A percentile compares a stretch with the other conserved stretches of the same genome.
phyloP scores from a whole-genome alignment of 1,140 invertebrate species.

The Agrilus planipennis region DNA sequence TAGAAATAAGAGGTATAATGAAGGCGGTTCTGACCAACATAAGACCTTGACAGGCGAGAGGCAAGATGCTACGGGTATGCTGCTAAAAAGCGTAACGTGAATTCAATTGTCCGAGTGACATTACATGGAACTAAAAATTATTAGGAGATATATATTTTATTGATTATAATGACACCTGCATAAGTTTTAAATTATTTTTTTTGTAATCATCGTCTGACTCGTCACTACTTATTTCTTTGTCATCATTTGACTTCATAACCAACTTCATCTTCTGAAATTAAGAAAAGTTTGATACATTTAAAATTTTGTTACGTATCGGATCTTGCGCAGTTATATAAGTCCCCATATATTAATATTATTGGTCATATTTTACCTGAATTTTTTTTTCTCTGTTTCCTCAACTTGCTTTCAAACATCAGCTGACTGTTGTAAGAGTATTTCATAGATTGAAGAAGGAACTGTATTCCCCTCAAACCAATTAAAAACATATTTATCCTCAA shows the following conservation, averaged over 20 bases:
- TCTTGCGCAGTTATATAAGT: constrained; percentile 11
- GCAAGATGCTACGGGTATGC: constrained; percentile 7
- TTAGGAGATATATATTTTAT: constrained; percentile 1
- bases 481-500: constrained; percentile 16
- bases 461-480: constrained; percentile 21
- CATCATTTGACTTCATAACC: constrained; percentile 10
- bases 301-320: constrained; percentile 9
- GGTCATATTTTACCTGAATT: constrained; percentile 11
- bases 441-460: constrained; percentile 12
- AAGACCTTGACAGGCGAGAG: constrained; percentile 10
- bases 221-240: constrained; percentile 8
- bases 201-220: constrained; percentile 4
- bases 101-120: not conserved
- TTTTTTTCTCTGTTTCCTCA: constrained; percentile 11
- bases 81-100: constrained; percentile 3
- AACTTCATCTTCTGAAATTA: constrained; percentile 10
- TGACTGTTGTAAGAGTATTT: constrained; percentile 10
- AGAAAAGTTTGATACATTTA: constrained; percentile 10
- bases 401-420: constrained; percentile 9
- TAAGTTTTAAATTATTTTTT: constrained; percentile 5
- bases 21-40: constrained; percentile 16
- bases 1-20: constrained; percentile 18
- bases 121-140: not conserved
- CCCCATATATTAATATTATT: constrained; percentile 4
- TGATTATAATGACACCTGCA: constrained; percentile 7